Evolutionary conservation across 2,113 vertebrate species (phyloP).

Genomic region (Rhizomys pruinosus): DNA sequence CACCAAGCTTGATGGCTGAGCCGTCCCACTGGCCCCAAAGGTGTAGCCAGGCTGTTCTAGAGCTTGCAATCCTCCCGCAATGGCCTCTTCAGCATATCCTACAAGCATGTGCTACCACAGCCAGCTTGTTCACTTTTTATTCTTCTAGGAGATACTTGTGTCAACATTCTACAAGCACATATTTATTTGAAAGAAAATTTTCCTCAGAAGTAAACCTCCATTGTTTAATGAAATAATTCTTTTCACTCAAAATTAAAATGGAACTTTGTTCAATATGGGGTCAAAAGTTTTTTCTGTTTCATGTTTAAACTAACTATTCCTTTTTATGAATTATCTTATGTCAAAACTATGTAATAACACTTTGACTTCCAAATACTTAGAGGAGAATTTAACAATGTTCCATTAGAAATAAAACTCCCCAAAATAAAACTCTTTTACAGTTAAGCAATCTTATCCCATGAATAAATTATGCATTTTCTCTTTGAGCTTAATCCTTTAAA

Average conservation of each 20-base stretch:
- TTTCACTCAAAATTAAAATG: constrained; percentile 44
- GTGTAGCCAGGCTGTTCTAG: neutral
- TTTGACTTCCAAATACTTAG: constrained; percentile 44
- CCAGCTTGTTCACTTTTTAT: neutral
- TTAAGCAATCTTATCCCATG: neutral
- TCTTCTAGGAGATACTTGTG: neutral
- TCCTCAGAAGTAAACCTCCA: constrained; percentile 12
- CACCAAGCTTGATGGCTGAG: neutral
- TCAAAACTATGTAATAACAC: constrained; percentile 69
- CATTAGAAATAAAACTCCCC: constrained; percentile 55
- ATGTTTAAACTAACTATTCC: constrained; percentile 50
- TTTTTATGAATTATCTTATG: constrained; percentile 31
- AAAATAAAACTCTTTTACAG: constrained; percentile 12
- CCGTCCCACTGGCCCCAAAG: neutral
- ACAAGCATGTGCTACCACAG: neutral
- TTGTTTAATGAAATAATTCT: constrained; percentile 27
- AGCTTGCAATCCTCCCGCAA: neutral
- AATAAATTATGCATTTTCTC: constrained; percentile 18
- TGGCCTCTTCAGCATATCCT: neutral
- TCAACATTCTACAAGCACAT: constrained; percentile 14
- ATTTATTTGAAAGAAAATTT: constrained; percentile 33
- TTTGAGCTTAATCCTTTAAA: constrained; percentile 22
- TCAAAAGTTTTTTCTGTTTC: constrained; percentile 43
- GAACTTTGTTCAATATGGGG: neutral
- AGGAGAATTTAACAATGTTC: constrained; percentile 36